Evolutionary conservation across 1,140 invertebrate genomes (phyloP).

Genomic region (Cyrtorhinus lividipennis): DNA sequence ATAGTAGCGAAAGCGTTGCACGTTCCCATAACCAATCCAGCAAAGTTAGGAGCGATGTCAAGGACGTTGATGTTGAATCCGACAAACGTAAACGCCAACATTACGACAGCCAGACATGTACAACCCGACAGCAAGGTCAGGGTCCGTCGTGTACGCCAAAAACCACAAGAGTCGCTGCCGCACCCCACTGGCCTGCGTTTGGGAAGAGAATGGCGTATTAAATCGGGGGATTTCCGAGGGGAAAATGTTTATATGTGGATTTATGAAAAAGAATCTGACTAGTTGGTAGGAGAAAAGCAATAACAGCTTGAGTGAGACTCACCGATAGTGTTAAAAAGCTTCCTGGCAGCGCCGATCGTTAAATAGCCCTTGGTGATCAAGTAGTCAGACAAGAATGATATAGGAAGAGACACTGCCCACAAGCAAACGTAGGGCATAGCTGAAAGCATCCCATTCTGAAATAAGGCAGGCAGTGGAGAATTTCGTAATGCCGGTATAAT

Average conservation of each 20-base stretch:
- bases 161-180: conserved; percentile 31
- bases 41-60: conserved; percentile 60
- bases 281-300: too few relatives aligned
- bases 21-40: conserved; percentile 53
- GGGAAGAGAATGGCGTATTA: too few relatives aligned
- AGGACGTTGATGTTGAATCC: conserved; percentile 47
- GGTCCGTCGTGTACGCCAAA: conserved; percentile 27
- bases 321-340: conserved; percentile 33
- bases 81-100: conserved; percentile 25
- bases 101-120: conserved; percentile 39
- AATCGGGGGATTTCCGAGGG: too few relatives aligned
- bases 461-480: too few relatives aligned
- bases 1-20: conserved; percentile 49
- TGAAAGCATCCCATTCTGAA: conserved; percentile 46
- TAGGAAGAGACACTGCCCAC: conserved; percentile 49
- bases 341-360: neutral
- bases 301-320: too few relatives aligned
- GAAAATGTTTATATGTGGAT: too few relatives aligned
- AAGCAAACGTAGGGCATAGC: conserved; percentile 64
- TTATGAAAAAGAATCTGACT: too few relatives aligned
- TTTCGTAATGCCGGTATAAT: too few relatives aligned
- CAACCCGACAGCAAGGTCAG: conserved; percentile 30
- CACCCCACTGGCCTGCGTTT: conserved; percentile 30
- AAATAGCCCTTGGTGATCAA: conserved; percentile 25
- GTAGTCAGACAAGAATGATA: conserved; percentile 45